Percentiles rank a stretch among this genome's conserved stretches.
These are phyloP conservation scores for Meganola albula DNA, from an alignment of 2,888 invertebrate species.

Conservation along the genomic window DNA sequence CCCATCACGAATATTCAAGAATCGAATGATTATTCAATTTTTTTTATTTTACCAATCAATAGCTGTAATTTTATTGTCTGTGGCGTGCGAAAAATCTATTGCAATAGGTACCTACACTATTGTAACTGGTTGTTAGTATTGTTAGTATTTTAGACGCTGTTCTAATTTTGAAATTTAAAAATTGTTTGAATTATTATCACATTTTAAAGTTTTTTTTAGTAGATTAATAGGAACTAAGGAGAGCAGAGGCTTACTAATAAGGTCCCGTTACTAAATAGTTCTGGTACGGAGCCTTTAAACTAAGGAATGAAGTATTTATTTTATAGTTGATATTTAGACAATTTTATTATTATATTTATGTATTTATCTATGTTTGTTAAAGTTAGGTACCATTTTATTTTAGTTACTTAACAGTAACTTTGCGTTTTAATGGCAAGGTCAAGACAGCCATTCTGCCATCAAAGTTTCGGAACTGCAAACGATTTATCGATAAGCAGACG, in stretches of 20 bases:
- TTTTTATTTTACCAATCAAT: slow-evolving; percentile 24
- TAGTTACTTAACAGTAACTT: too few relatives aligned
- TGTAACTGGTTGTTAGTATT: slow-evolving; percentile 51
- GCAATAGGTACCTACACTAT: slow-evolving; percentile 49
- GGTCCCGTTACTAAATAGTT: too few relatives aligned
- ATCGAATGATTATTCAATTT: background rate
- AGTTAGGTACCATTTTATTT: background rate
- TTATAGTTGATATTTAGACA: background rate
- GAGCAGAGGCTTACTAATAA: too few relatives aligned
- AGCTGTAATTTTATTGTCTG: slow-evolving; percentile 32
- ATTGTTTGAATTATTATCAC: slow-evolving; percentile 19
- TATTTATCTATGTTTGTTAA: background rate
- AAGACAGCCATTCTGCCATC: slow-evolving; percentile 22
- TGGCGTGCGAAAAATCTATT: slow-evolving; percentile 60
- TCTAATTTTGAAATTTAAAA: slow-evolving; percentile 51
- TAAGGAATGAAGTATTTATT: too few relatives aligned
- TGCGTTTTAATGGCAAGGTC: slow-evolving; percentile 20
- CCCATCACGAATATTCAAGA: slow-evolving; percentile 15
- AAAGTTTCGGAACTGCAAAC: slow-evolving; percentile 24
- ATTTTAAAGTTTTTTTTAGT: too few relatives aligned
- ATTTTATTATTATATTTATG: background rate
- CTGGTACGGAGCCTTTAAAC: too few relatives aligned
- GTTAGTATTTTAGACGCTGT: slow-evolving; percentile 40
- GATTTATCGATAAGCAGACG: slow-evolving; percentile 28
- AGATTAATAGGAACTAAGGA: too few relatives aligned